Conservation (phyloP, 2,797 vertebrate species). For the Dallia pectoralis region DNA sequence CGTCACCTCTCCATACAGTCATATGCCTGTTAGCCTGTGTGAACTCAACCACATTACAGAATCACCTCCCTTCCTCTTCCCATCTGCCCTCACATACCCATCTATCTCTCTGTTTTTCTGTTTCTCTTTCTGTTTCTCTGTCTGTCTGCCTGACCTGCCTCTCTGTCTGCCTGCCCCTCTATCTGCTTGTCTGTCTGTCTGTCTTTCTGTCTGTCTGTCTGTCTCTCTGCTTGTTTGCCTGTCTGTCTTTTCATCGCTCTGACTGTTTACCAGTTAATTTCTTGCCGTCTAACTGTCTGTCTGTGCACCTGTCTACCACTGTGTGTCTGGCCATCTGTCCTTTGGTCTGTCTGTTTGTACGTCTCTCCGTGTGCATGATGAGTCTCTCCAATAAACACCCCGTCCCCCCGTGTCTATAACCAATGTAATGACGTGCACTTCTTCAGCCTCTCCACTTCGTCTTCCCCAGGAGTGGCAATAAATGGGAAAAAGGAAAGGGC, state of each 20-base stretch:
- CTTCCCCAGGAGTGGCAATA: slow-evolving; percentile 26
- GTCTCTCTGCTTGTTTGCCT: no score
- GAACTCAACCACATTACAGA: slow-evolving; percentile 13
- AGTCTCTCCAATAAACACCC: slow-evolving; percentile 27
- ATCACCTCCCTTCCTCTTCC: not conserved
- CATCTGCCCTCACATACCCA: not conserved
- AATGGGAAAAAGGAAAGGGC: slow-evolving; percentile 51
- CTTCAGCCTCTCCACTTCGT: no score
- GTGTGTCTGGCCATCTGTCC: no score
- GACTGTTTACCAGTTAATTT: slow-evolving; percentile 2
- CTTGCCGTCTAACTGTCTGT: slow-evolving; percentile 1
- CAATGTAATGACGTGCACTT: no score
- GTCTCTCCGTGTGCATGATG: slow-evolving; percentile 3
- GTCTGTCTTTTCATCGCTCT: slow-evolving; percentile 9
- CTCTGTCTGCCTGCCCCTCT: no score
- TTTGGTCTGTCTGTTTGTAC: no score
- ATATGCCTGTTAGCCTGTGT: slow-evolving; percentile 26
- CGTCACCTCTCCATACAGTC: not conserved
- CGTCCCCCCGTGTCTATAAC: not conserved
- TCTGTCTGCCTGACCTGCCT: slow-evolving; percentile 11
- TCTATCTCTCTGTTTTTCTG: no score
- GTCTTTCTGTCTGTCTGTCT: not conserved
- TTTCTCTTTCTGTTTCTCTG: slow-evolving; percentile 11
- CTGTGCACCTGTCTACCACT: no score
- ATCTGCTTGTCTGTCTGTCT: no score